Evolutionary conservation across 1,140 invertebrate species (phyloP).

Genomic region (Megalonaias nervosa): DNA sequence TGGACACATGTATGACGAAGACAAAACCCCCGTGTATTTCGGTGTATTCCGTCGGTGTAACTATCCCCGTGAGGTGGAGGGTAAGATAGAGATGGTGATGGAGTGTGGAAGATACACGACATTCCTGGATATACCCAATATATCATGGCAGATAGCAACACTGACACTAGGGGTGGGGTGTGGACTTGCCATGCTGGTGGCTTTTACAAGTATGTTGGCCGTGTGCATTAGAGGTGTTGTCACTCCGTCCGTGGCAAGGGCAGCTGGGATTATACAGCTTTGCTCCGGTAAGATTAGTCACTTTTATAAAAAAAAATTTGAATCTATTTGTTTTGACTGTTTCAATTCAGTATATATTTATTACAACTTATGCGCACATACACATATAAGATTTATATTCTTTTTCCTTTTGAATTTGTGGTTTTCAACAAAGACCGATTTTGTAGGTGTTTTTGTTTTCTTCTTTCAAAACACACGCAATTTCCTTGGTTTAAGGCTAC

Average conservation of each 20-base stretch:
- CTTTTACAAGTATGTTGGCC: slow-evolving; percentile 76
- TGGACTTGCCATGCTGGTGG: slow-evolving; percentile 77
- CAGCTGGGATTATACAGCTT: slow-evolving; percentile 78
- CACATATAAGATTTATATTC: too few relatives aligned
- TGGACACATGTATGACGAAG: slow-evolving; percentile 68
- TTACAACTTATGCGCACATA: too few relatives aligned
- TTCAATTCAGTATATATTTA: too few relatives aligned
- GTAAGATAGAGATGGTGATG: slow-evolving; percentile 55
- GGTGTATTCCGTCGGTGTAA: slow-evolving; percentile 81
- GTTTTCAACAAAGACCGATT: too few relatives aligned
- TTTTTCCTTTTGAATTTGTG: too few relatives aligned
- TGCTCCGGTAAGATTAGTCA: slow-evolving; percentile 78
- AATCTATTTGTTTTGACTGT: too few relatives aligned
- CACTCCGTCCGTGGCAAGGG: slow-evolving; percentile 75
- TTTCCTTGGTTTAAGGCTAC: too few relatives aligned
- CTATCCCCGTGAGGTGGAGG: slow-evolving; percentile 74
- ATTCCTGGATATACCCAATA: slow-evolving; percentile 80
- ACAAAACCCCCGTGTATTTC: slow-evolving; percentile 74
- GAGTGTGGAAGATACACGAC: slow-evolving; percentile 81
- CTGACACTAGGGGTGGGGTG: slow-evolving; percentile 77
- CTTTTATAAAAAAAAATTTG: too few relatives aligned
- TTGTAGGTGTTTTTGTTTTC: too few relatives aligned
- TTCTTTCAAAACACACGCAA: too few relatives aligned
- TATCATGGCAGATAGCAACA: slow-evolving; percentile 81
- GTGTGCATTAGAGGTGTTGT: slow-evolving; percentile 79